These are phyloP conservation scores for Caenorhabditis macrosperma DNA, from an alignment of 2,888 invertebrate genomes.

Conservation along the genomic window DNA sequence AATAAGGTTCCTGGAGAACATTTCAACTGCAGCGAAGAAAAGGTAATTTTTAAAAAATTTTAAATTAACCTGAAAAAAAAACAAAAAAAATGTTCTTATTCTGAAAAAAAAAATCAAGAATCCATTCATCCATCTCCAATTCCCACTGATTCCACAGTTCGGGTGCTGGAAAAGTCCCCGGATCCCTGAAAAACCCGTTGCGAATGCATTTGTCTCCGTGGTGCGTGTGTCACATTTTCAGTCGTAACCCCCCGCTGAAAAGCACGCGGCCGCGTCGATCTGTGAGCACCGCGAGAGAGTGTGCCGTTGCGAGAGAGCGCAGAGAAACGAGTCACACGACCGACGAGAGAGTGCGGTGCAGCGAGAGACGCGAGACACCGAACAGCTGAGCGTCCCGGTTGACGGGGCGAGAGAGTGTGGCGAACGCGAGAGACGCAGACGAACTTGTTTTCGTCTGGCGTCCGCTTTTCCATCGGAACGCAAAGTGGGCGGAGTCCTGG, in stretches of 20 bases:
- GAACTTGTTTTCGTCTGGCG: constrained; percentile 48
- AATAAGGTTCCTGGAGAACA: too few relatives aligned
- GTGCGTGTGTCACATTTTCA: constrained; percentile 8
- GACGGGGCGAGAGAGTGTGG: background rate
- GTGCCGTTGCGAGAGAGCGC: constrained; percentile 1
- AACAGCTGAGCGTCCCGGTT: background rate
- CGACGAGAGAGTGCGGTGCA: background rate
- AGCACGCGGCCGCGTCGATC: constrained; percentile 13
- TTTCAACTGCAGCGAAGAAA: too few relatives aligned
- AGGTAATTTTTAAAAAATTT: too few relatives aligned
- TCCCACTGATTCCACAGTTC: too few relatives aligned
- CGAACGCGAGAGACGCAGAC: constrained; percentile 9
- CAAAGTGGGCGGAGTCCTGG: constrained; percentile 24
- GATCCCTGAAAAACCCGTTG: background rate
- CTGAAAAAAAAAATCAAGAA: too few relatives aligned
- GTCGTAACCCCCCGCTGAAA: constrained; percentile 24
- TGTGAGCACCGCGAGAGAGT: constrained; percentile 17
- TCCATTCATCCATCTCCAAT: background rate
- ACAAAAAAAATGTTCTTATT: background rate
- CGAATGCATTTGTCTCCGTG: background rate
- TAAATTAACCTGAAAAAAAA: background rate
- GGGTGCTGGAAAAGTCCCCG: background rate
- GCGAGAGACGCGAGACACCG: background rate
- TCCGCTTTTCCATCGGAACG: background rate
- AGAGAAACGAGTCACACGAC: constrained; percentile 29